Evolutionary conservation across 2,113 vertebrate genomes (phyloP).

Genomic region (Aleadryas rufinucha): DNA sequence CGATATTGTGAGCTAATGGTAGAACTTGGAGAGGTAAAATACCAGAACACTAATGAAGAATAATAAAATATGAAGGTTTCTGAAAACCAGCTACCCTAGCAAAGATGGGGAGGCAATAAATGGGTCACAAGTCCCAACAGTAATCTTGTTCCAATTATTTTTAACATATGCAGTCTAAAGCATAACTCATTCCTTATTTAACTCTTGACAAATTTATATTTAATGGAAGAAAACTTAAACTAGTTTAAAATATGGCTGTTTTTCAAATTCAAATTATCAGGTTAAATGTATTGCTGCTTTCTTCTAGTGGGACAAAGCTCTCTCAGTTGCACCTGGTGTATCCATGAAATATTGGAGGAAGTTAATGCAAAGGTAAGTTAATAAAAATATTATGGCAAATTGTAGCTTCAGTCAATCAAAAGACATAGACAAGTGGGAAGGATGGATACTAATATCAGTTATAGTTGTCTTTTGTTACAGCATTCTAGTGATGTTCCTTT

Average conservation of each 20-base stretch:
- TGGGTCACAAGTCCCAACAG: neutral
- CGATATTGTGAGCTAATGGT: slow-evolving; percentile 98
- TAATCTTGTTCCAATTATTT: neutral
- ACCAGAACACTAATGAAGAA: neutral
- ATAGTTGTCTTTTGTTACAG: neutral
- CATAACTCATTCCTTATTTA: neutral
- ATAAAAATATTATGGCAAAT: neutral
- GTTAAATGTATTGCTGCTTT: neutral
- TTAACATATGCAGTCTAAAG: neutral
- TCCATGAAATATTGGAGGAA: slow-evolving; percentile 99
- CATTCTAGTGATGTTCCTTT: neutral
- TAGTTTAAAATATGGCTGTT: neutral
- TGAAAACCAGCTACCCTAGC: neutral
- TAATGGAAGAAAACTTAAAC: neutral
- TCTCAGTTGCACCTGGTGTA: slow-evolving; percentile 93
- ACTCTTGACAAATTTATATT: neutral
- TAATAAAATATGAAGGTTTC: neutral
- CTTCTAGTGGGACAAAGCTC: slow-evolving; percentile 93
- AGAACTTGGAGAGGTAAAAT: slow-evolving; percentile 93
- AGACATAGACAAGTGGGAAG: neutral
- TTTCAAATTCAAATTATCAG: neutral
- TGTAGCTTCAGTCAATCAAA: neutral
- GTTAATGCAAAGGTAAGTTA: slow-evolving; percentile 91
- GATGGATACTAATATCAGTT: neutral
- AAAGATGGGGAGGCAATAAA: neutral